These are phyloP conservation scores for Alethe castanea DNA, from an alignment of 2,113 vertebrate species.

Conservation along the genomic window DNA sequence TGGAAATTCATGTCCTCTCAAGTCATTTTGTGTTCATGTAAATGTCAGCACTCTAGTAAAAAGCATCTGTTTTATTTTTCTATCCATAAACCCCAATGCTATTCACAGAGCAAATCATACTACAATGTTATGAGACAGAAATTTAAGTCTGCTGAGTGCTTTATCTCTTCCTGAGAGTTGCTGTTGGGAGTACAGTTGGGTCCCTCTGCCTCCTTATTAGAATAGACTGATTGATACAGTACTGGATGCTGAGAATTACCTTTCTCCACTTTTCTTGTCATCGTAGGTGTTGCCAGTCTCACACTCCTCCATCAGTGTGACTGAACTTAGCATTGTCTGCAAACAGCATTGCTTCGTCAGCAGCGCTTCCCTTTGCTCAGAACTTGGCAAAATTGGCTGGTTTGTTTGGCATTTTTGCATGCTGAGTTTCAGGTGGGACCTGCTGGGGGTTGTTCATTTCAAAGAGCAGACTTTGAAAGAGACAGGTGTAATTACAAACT, in stretches of 20 bases:
- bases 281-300: not conserved
- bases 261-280: not conserved
- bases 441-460: not conserved
- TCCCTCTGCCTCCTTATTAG: not conserved
- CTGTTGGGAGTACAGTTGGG: not conserved
- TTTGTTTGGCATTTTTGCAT: not conserved
- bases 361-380: not conserved
- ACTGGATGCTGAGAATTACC: not conserved
- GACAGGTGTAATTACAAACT: not conserved
- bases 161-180: not conserved
- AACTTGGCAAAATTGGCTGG: not conserved
- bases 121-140: not conserved
- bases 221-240: not conserved
- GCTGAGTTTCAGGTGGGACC: not conserved
- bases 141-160: not conserved
- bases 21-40: not conserved
- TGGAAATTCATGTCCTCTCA: not conserved
- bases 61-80: not conserved
- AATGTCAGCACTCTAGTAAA: not conserved
- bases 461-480: not conserved
- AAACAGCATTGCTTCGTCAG: not conserved
- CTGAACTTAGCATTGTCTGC: not conserved
- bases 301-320: fast-evolving
- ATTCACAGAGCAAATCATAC: not conserved
- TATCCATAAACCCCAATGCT: not conserved